phyloP scores from a whole-genome alignment of 2,888 invertebrate species.

The Theretra japonica region DNA sequence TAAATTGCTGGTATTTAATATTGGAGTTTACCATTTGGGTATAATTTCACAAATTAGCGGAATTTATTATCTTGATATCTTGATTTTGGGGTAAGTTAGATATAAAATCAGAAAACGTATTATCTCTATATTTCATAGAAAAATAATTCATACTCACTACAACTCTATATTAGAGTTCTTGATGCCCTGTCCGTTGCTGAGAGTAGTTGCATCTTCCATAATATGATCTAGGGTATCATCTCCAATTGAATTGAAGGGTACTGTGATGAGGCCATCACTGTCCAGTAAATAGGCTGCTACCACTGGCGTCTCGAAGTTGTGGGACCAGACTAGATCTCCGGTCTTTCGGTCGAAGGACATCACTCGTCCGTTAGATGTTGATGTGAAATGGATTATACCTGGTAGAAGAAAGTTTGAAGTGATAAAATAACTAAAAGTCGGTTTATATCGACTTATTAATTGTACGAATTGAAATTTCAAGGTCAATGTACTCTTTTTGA shows the following conservation, averaged over 20 bases:
- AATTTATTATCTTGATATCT: too few species aligned
- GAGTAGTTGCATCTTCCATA: constrained; percentile 83
- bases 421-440: background rate
- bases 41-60: too few species aligned
- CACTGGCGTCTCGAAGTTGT: constrained; percentile 94
- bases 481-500: too few species aligned
- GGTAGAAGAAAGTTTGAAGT: constrained; percentile 40
- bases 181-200: constrained; percentile 84
- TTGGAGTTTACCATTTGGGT: too few species aligned
- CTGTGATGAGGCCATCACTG: constrained; percentile 90
- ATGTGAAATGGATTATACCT: constrained; percentile 95
- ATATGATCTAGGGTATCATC: constrained; percentile 92
- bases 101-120: too few species aligned
- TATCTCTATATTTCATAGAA: too few species aligned
- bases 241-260: constrained; percentile 95
- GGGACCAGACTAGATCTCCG: constrained; percentile 94
- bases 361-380: constrained; percentile 94
- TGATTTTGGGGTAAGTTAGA: too few species aligned
- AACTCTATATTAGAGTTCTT: constrained; percentile 85
- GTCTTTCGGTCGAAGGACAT: constrained; percentile 92
- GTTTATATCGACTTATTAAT: background rate
- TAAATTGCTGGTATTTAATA: too few species aligned
- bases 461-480: too few species aligned
- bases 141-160: constrained; percentile 76
- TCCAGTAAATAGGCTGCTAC: constrained; percentile 94